These are phyloP conservation scores for Rissa tridactyla DNA, from an alignment of 2,113 vertebrate species.

Conservation along the genomic window DNA sequence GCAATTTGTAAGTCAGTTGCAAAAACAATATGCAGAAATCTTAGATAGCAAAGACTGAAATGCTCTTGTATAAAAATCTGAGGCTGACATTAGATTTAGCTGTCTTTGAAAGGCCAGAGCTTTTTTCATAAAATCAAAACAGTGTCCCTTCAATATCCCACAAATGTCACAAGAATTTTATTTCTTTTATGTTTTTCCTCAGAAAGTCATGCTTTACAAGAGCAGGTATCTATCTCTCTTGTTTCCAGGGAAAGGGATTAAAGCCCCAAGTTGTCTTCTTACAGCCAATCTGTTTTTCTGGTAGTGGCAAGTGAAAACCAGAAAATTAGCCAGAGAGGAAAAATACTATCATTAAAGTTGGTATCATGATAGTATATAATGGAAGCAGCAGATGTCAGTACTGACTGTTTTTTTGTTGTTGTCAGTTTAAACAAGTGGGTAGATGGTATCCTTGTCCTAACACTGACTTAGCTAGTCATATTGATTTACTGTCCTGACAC, in stretches of 20 bases:
- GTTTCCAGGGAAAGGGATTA: not conserved
- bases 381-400: not conserved
- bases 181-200: not conserved
- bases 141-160: not conserved
- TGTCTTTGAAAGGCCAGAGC: not conserved
- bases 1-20: not conserved
- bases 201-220: not conserved
- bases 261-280: not conserved
- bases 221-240: not conserved
- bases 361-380: not conserved
- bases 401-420: not conserved
- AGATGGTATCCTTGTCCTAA: not conserved
- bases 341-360: not conserved
- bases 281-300: not conserved
- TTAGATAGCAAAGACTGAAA: not conserved
- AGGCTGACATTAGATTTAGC: not conserved
- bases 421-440: not conserved
- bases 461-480: not conserved
- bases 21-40: not conserved
- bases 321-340: not conserved
- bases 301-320: not conserved
- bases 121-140: not conserved
- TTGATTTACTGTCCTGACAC: not conserved
- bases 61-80: not conserved
- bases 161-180: not conserved